Conservation (phyloP, 2,113 vertebrate species). For the Malaclemys terrapin region DNA sequence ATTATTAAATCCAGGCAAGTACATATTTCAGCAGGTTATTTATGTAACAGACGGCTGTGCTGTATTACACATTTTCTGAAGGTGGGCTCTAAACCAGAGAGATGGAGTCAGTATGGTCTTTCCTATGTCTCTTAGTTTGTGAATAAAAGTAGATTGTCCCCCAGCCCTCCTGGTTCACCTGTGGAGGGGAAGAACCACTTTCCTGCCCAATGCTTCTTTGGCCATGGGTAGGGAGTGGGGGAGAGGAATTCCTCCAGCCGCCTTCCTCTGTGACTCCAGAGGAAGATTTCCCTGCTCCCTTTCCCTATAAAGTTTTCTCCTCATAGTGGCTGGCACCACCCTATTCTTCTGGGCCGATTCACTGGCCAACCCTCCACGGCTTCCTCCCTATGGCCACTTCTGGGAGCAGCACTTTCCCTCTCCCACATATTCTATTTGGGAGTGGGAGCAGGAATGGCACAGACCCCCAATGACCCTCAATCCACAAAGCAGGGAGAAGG, state of each 20-base stretch:
- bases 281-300: neutral
- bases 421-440: neutral
- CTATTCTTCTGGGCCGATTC: neutral
- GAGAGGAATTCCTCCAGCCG: neutral
- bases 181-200: neutral
- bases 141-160: neutral
- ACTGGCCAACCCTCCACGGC: neutral
- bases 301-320: neutral
- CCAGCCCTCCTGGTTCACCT: neutral
- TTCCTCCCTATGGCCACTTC: neutral
- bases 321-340: neutral
- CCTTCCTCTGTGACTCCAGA: neutral
- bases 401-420: neutral
- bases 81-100: neutral
- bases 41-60: neutral
- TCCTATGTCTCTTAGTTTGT: neutral
- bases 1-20: neutral
- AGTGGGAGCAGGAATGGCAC: neutral
- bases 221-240: neutral
- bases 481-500: neutral
- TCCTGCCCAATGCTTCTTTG: neutral
- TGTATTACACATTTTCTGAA: neutral
- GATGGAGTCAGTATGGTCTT: neutral
- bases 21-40: neutral
- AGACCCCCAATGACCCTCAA: neutral